Evolutionary conservation across 2,888 invertebrate genomes (phyloP).

Genomic region (Chymomyza procnemis): DNA sequence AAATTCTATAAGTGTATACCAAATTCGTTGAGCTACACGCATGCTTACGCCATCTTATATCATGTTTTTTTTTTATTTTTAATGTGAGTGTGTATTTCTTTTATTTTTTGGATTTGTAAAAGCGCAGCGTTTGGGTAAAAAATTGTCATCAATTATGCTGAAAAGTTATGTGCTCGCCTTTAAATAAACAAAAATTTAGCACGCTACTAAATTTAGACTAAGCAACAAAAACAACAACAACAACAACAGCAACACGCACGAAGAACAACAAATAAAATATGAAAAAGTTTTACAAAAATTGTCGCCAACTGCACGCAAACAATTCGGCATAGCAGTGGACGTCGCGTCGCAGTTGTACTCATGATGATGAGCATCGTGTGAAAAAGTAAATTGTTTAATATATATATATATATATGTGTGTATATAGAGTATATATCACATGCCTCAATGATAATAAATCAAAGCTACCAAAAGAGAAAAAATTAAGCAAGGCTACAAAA

Average conservation of each 20-base stretch:
- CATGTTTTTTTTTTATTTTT: neutral
- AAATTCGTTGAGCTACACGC: neutral
- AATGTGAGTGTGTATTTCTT: too few species aligned
- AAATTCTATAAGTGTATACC: neutral
- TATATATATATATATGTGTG: neutral
- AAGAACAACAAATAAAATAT: slow-evolving; percentile 22
- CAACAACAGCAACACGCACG: slow-evolving; percentile 1
- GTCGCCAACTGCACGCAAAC: slow-evolving; percentile 53
- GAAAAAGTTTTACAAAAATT: slow-evolving; percentile 54
- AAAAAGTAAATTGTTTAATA: slow-evolving; percentile 7
- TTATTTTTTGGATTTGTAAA: neutral
- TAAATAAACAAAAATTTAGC: neutral
- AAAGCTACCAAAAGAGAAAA: slow-evolving; percentile 14
- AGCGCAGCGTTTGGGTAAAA: neutral
- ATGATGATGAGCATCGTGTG: neutral
- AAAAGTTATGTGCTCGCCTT: neutral
- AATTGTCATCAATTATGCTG: neutral
- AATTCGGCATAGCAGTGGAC: neutral
- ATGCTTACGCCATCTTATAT: neutral
- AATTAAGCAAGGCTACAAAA: slow-evolving; percentile 4
- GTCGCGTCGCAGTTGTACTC: neutral
- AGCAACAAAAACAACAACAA: neutral
- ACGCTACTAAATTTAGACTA: neutral
- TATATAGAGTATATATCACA: neutral
- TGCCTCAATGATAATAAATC: neutral